These are phyloP conservation scores for Cyclura pinguis DNA, from an alignment of 2,797 vertebrate species.

Conservation along the genomic window DNA sequence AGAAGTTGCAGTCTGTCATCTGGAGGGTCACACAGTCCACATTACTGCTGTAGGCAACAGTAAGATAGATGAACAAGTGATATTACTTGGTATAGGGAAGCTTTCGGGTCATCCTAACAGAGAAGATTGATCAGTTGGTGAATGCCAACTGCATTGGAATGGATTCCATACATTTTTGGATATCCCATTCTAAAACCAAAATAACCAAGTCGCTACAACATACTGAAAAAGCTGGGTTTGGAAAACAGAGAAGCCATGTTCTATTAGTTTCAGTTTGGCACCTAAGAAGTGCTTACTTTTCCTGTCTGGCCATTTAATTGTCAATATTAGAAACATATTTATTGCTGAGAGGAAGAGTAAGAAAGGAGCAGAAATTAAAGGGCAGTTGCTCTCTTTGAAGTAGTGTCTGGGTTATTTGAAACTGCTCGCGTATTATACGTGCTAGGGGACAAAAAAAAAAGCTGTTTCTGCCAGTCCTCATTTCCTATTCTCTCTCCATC, in stretches of 20 bases:
- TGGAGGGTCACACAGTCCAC: too few species aligned
- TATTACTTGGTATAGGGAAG: too few species aligned
- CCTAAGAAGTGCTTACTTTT: neutral
- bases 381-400: conserved; percentile 41
- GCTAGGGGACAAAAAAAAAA: conserved; percentile 67
- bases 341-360: neutral
- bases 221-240: neutral
- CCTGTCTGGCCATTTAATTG: conserved; percentile 5
- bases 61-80: too few species aligned
- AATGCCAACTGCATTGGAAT: too few species aligned
- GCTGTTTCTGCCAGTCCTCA: conserved; percentile 58
- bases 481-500: conserved; percentile 64
- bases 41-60: too few species aligned
- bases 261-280: neutral
- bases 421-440: conserved; percentile 36
- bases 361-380: conserved; percentile 34
- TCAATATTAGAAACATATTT: conserved; percentile 12
- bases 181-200: neutral
- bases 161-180: neutral
- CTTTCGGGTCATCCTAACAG: too few species aligned
- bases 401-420: conserved; percentile 50
- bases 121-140: too few species aligned
- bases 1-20: too few species aligned
- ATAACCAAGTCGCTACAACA: neutral
- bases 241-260: neutral